phyloP scores from a whole-genome alignment of 2,113 vertebrate genomes.

The Corythornis madagascariensis region DNA sequence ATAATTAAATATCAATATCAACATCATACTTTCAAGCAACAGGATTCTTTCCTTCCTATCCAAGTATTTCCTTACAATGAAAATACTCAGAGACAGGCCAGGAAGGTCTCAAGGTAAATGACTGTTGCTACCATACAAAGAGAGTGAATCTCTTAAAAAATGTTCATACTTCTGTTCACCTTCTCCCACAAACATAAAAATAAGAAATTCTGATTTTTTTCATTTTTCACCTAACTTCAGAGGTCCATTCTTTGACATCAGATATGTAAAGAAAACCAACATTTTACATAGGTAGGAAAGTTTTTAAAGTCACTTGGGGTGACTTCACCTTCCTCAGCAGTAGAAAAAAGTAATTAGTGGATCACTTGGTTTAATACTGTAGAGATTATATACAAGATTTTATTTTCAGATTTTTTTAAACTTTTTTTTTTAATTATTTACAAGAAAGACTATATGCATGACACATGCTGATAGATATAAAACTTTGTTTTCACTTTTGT shows the following conservation, averaged over 20 bases:
- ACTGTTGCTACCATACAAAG: not conserved
- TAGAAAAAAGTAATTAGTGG: not conserved
- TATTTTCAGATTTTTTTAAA: not conserved
- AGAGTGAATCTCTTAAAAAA: not conserved
- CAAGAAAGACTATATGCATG: not conserved
- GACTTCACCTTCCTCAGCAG: not conserved
- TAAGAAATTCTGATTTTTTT: not conserved
- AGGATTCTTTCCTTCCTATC: not conserved
- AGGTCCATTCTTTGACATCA: not conserved
- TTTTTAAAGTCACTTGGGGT: not conserved
- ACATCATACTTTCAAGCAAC: not conserved
- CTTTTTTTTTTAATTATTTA: not conserved
- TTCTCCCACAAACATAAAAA: not conserved
- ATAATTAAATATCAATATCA: not conserved
- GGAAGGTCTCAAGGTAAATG: not conserved
- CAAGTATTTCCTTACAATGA: not conserved
- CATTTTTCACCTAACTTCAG: not conserved
- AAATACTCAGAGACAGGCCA: not conserved
- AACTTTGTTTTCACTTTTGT: not conserved
- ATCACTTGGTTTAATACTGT: not conserved
- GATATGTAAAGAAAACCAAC: not conserved
- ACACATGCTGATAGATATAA: not conserved
- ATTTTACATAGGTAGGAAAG: not conserved
- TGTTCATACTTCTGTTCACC: not conserved
- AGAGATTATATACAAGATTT: not conserved